Percentiles rank a stretch among this genome's conserved stretches.
These are phyloP conservation scores for Trichogramma pretiosum DNA, from an alignment of 1,140 invertebrate genomes.

Conservation along the genomic window DNA sequence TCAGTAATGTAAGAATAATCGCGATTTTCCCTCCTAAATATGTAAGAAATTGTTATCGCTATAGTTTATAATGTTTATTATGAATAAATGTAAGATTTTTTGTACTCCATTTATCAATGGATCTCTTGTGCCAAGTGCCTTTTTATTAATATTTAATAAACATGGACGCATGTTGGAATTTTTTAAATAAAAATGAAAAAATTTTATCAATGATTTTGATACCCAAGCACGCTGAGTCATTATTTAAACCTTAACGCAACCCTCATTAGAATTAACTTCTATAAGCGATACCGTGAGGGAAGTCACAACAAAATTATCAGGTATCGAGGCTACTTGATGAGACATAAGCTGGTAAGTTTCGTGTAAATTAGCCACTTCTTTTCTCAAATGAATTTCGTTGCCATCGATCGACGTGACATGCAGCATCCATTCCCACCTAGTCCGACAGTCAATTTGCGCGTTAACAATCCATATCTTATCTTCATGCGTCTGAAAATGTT, in stretches of 20 bases:
- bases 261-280: slow-evolving; percentile 22
- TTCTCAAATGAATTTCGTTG: slow-evolving; percentile 27
- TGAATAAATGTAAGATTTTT: slow-evolving; percentile 6
- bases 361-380: slow-evolving; percentile 28
- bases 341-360: slow-evolving; percentile 18
- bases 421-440: slow-evolving; percentile 33
- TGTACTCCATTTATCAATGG: slow-evolving; percentile 9
- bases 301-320: slow-evolving; percentile 23
- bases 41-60: too few relatives aligned
- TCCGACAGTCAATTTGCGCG: slow-evolving; percentile 18
- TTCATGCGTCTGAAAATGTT: slow-evolving; percentile 26
- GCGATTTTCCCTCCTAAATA: too few relatives aligned
- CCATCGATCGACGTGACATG: slow-evolving; percentile 21
- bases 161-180: too few relatives aligned
- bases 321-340: slow-evolving; percentile 24
- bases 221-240: too few relatives aligned
- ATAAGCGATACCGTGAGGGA: slow-evolving; percentile 26
- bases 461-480: slow-evolving; percentile 31
- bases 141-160: slow-evolving; percentile 7
- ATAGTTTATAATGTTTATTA: too few relatives aligned
- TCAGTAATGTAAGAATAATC: too few relatives aligned
- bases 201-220: too few relatives aligned
- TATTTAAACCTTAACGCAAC: slow-evolving; percentile 21
- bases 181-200: slow-evolving; percentile 1
- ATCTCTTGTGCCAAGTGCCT: slow-evolving; percentile 16